A percentile compares a stretch with the other conserved stretches of the same genome.
Conservation (phyloP, 2,113 vertebrate species). For the Urocitellus parryii region DNA sequence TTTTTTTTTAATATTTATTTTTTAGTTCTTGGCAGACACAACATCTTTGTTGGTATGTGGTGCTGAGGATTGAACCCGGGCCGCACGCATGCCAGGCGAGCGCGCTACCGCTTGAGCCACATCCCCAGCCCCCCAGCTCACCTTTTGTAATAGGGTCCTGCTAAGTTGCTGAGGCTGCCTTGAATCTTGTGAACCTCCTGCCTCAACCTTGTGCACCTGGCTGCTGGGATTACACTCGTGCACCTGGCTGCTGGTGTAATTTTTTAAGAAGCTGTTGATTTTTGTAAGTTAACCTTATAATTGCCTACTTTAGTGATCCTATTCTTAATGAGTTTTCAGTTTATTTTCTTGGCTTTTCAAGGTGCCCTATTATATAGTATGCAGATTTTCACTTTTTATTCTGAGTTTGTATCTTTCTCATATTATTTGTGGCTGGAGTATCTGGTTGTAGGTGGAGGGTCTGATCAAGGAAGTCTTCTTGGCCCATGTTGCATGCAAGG, state of each 20-base stretch:
- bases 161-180: too few relatives aligned
- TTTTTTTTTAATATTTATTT: too few relatives aligned
- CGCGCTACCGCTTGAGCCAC: too few relatives aligned
- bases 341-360: constrained; percentile 27
- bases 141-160: too few relatives aligned
- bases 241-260: not conserved
- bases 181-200: too few relatives aligned
- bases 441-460: not conserved
- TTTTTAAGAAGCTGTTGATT: constrained; percentile 52
- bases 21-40: too few relatives aligned
- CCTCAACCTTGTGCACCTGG: too few relatives aligned
- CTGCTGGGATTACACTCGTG: too few relatives aligned
- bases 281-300: constrained; percentile 40
- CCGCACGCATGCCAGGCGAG: too few relatives aligned
- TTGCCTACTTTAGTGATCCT: constrained; percentile 17
- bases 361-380: not conserved
- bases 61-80: too few relatives aligned
- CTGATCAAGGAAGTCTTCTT: not conserved
- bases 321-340: constrained; percentile 20
- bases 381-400: not conserved
- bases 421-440: not conserved
- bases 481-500: not conserved
- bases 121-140: too few relatives aligned
- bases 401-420: not conserved
- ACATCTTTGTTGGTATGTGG: too few relatives aligned